Base-by-base conservation (phyloP, 2,797 vertebrate genomes). In the Sebastes diaconus region DNA sequence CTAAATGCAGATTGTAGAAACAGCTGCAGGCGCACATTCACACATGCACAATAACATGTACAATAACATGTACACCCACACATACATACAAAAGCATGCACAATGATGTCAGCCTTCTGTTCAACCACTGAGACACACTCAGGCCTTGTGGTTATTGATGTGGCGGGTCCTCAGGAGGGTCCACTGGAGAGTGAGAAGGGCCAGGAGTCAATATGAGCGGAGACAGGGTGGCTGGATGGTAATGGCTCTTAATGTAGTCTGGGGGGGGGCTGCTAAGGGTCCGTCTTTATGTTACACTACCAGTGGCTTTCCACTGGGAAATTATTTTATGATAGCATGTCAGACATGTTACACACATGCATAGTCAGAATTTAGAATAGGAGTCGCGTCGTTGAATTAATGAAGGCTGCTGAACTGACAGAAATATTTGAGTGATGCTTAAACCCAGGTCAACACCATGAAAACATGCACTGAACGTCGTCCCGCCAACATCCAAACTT, bases 121-220 rank as follows among this genome's bases (percentile, higher is more conserved):
- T 42, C 24, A 67, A 4, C 3, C 66, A 36, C 55, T 27, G 46
- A 68, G 64, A 76, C 59, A 80, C 80, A 76, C 58, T 80, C 59
- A 64, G 27, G 64, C 52, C 63, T 72, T 32, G 84, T 63, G 75
- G 79, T 85, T 90, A 92, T 93, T 85, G 91, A 94, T 89, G 79
- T 42, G 20, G 36, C 39, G 12, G 34, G 27, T 90, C 81, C 83
- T 84, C 57, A 24, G 2, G 84, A 86, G 88, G 84, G 36, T 73
- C 46, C 68, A 18, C 55, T 30, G 36, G 42, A 77, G 68, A 85
- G 74, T 25, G 63, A 85, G 84, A 84, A 78, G 80, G 76, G 16
- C 80, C 72, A 29, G 50, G 60, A 90, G 90, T 94, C 93, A n/a
- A 92, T 94, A 86, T 58, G 65, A 86, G 71, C 22, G 75, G 88